Percentiles rank a stretch among this genome's conserved stretches.
phyloP scores from a whole-genome alignment of 2,888 invertebrate genomes.

The Eristalis tenax region DNA sequence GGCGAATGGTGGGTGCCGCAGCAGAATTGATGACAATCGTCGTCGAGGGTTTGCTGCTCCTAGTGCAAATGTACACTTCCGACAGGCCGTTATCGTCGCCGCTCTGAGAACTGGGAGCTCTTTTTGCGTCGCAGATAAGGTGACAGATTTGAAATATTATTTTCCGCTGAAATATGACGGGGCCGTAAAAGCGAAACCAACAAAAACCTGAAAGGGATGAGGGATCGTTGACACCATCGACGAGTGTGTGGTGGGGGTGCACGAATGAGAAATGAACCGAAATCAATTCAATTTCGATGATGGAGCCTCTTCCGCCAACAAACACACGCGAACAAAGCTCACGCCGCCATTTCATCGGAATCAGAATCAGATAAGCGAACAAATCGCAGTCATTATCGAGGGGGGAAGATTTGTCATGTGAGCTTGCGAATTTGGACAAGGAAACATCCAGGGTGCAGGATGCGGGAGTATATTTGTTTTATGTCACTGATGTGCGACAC shows the following conservation, averaged over 20 bases:
- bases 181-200: not conserved
- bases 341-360: not conserved
- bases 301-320: not conserved
- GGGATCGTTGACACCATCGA: too few species aligned
- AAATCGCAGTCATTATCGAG: conserved; percentile 35
- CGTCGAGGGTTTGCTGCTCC: not conserved
- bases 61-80: not conserved
- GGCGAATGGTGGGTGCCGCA: too few species aligned
- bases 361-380: not conserved
- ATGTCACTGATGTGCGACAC: not conserved
- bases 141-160: conserved; percentile 65
- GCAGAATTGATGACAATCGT: not conserved
- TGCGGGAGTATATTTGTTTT: not conserved
- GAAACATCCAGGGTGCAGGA: not conserved
- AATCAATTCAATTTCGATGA: conserved; percentile 3
- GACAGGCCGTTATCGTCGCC: not conserved
- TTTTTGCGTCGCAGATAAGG: conserved; percentile 22
- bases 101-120: not conserved
- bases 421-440: conserved; percentile 14
- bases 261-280: not conserved
- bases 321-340: not conserved
- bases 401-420: conserved; percentile 16
- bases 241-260: not conserved
- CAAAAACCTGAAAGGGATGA: too few species aligned
- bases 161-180: conserved; percentile 47